Conservation (phyloP, 2,797 vertebrate species). For the Lutjanus campechanus region DNA sequence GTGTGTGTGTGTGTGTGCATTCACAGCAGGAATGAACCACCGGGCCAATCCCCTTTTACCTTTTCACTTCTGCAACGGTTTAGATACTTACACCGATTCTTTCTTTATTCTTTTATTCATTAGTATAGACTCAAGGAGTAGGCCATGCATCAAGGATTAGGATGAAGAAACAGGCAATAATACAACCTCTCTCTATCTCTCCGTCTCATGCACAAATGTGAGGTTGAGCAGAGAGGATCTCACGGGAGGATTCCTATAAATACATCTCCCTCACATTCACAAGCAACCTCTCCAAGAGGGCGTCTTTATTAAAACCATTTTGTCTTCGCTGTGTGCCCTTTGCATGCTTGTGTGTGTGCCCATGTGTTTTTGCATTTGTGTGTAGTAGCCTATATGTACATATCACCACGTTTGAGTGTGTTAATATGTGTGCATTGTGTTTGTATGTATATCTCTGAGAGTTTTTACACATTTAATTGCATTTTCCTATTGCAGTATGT, state of each 20-base stretch:
- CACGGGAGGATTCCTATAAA: constrained; percentile 83
- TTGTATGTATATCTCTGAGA: constrained; percentile 32
- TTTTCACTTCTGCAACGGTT: constrained; percentile 63
- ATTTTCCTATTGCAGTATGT: constrained; percentile 55
- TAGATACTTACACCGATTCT: constrained; percentile 66
- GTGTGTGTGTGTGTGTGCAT: constrained; percentile 30
- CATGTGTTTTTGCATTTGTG: constrained; percentile 24
- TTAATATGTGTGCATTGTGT: background rate
- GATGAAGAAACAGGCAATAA: constrained; percentile 71
- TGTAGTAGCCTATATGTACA: constrained; percentile 11
- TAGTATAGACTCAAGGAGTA: constrained; percentile 61
- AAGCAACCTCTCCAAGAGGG: constrained; percentile 80
- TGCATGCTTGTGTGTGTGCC: constrained; percentile 32
- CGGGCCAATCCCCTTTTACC: constrained; percentile 57
- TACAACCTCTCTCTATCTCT: constrained; percentile 41
- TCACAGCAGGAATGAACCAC: constrained; percentile 36
- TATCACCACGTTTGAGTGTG: constrained; percentile 13
- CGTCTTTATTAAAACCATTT: constrained; percentile 85
- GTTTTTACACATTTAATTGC: constrained; percentile 52
- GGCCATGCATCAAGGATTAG: constrained; percentile 71
- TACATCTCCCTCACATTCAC: constrained; percentile 82
- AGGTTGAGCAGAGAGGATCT: constrained; percentile 68
- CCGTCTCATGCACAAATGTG: constrained; percentile 65
- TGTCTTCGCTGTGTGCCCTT: constrained; percentile 77
- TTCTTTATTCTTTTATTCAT: constrained; percentile 80